Evolutionary conservation across 64 coral and sea anemone genomes (phyloP).

Genomic region (Trachythela sp.): DNA sequence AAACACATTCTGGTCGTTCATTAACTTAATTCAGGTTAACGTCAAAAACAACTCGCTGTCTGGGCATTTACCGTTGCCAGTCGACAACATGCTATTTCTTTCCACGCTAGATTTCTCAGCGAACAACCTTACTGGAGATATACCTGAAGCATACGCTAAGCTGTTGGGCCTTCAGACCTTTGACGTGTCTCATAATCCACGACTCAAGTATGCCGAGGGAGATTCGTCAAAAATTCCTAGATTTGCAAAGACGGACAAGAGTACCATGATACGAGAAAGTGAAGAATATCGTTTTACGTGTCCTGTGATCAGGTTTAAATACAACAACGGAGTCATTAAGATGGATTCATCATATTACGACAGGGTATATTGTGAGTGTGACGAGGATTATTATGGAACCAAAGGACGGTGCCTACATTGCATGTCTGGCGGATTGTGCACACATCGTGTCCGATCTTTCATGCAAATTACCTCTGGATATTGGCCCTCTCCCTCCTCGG

Average conservation of each 20-base stretch:
- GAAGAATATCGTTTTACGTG: conserved; percentile 10
- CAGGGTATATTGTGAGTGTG: conserved; percentile 56
- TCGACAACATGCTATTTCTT: conserved; percentile 37
- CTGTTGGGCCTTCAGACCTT: conserved; percentile 32
- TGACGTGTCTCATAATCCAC: conserved; percentile 47
- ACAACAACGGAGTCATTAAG: conserved; percentile 58
- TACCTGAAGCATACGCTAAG: conserved; percentile 16
- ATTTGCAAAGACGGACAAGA: conserved; percentile 28
- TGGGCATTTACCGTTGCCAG: conserved; percentile 22
- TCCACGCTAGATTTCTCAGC: conserved; percentile 36
- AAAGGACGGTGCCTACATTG: conserved; percentile 46
- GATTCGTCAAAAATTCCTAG: conserved; percentile 12
- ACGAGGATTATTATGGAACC: conserved; percentile 52
- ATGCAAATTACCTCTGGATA: conserved; percentile 60
- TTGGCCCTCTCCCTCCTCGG: conserved; percentile 58
- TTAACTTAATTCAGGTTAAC: conserved; percentile 48
- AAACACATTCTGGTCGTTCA: conserved; percentile 9
- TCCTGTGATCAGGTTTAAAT: conserved; percentile 42
- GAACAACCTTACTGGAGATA: conserved; percentile 30
- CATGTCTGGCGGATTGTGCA: conserved; percentile 54
- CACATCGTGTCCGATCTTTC: neutral
- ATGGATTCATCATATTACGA: conserved; percentile 64
- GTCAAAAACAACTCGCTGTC: conserved; percentile 37
- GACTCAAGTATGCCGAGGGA: conserved; percentile 22
- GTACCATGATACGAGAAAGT: neutral